A percentile compares a stretch with the other conserved stretches of the same genome.
Conservation (phyloP, 53 echinoderm and acorn worm genomes). For the Actinopyga echinites region DNA sequence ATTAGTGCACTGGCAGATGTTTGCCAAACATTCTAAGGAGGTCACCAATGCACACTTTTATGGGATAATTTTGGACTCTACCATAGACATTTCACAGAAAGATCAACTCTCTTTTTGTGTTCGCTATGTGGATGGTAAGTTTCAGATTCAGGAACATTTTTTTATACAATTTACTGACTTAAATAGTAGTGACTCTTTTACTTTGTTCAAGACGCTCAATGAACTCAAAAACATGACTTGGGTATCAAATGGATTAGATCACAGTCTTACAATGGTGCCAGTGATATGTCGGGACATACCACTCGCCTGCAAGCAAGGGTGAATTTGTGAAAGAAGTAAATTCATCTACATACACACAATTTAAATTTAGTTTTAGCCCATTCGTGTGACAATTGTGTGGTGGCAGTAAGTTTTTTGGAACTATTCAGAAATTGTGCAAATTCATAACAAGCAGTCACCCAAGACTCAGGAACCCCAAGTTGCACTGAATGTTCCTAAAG, state of each 20-base stretch:
- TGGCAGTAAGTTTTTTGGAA: conserved; percentile 5
- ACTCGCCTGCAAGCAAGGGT: neutral
- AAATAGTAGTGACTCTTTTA: conserved; percentile 25
- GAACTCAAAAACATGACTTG: conserved; percentile 8
- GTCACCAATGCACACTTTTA: conserved; percentile 18
- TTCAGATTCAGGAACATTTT: conserved; percentile 26
- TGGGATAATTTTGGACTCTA: conserved; percentile 41
- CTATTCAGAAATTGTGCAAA: conserved; percentile 11
- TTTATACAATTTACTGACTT: neutral
- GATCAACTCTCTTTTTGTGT: conserved; percentile 31
- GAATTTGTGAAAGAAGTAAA: neutral
- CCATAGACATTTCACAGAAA: conserved; percentile 36
- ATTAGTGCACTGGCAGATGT: neutral
- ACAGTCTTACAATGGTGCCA: conserved; percentile 26
- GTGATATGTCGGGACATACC: conserved; percentile 33
- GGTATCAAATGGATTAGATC: conserved; percentile 26
- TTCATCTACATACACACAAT: neutral
- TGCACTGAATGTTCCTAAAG: neutral
- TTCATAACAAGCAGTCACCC: conserved; percentile 23
- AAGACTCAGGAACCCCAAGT: neutral
- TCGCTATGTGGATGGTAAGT: conserved; percentile 25
- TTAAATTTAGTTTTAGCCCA: neutral
- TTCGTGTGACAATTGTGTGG: too few relatives aligned
- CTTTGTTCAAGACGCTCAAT: conserved; percentile 6
- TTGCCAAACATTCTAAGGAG: neutral